A percentile compares a stretch with the other conserved stretches of the same genome.
These are phyloP conservation scores for Zeus faber DNA, from an alignment of 2,113 vertebrate genomes.

Conservation along the genomic window DNA sequence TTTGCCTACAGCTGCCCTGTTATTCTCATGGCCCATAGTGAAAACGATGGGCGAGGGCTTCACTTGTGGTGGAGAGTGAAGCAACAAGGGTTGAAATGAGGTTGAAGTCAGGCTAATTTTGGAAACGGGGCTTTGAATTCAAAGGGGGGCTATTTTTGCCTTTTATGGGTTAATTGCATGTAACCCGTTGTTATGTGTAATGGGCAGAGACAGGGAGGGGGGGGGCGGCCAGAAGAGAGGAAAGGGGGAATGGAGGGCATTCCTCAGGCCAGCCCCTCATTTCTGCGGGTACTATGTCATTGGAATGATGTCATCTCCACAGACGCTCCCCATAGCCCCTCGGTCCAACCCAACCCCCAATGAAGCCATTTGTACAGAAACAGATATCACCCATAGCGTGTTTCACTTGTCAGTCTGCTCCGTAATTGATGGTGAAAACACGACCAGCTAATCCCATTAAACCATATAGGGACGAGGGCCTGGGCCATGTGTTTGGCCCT, in stretches of 20 bases:
- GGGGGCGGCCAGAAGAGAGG: not conserved
- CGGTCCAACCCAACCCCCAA: conserved; percentile 29
- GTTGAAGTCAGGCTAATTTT: conserved; percentile 44
- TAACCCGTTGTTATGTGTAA: conserved; percentile 43
- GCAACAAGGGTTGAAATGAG: conserved; percentile 28
- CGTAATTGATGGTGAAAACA: conserved; percentile 30
- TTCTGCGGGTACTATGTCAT: conserved; percentile 58
- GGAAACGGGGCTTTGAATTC: conserved; percentile 22
- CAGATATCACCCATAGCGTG: conserved; percentile 16
- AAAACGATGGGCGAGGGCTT: conserved; percentile 44
- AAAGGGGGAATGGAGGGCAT: conserved; percentile 43
- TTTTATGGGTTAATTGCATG: conserved; percentile 62
- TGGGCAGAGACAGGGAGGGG: not conserved
- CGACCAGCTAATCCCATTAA: conserved; percentile 13
- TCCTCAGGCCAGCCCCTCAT: conserved; percentile 54
- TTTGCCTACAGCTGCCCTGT: conserved; percentile 25
- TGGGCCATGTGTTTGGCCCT: not conserved
- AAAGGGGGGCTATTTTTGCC: conserved; percentile 40
- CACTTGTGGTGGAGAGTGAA: conserved; percentile 24
- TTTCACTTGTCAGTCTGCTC: conserved; percentile 27
- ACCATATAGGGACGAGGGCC: not conserved
- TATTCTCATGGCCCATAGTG: conserved; percentile 40
- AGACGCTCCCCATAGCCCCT: conserved; percentile 4
- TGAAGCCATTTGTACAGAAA: conserved; percentile 21
- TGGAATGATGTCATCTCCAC: conserved; percentile 49